Percentiles rank a stretch among this genome's conserved stretches.
Conservation (phyloP, 2,888 invertebrate genomes). For the Drepanosiphum platanoidis region DNA sequence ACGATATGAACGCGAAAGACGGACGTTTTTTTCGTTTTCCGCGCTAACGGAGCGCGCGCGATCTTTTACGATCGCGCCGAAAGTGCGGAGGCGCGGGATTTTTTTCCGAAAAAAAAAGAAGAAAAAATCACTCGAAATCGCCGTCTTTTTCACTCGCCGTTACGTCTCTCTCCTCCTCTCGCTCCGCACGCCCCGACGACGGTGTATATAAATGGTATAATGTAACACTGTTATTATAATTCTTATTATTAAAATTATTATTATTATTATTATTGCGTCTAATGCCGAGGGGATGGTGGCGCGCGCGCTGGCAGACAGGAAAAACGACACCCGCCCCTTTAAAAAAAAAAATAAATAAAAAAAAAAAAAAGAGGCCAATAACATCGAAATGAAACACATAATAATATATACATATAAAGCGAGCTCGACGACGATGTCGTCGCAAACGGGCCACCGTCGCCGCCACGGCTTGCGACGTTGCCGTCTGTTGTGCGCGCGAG, state of each 20-base stretch:
- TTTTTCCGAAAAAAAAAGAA: no score
- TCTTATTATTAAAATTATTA: not conserved
- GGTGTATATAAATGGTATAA: no score
- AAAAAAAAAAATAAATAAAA: no score
- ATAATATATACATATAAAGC: no score
- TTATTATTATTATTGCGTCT: not conserved
- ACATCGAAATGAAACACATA: conserved; percentile 3
- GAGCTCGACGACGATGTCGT: conserved; percentile 36
- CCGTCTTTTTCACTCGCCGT: not conserved
- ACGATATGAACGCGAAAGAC: not conserved
- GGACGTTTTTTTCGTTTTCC: no score
- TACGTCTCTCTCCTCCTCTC: not conserved
- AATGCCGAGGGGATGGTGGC: not conserved
- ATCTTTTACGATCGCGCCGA: not conserved
- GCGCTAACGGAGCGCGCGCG: not conserved
- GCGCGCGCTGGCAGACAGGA: not conserved
- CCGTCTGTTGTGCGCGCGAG: conserved; percentile 25
- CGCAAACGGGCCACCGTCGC: conserved; percentile 15
- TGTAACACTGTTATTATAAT: not conserved
- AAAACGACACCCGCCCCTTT: conserved; percentile 18
- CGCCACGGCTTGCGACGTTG: conserved; percentile 38
- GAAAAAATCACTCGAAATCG: not conserved
- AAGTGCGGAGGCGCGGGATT: not conserved
- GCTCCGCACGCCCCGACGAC: not conserved
- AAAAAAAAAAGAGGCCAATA: conserved; percentile 18